Evolutionary conservation across 2,888 invertebrate genomes (phyloP).

Genomic region (Notocelia uddmanniana): DNA sequence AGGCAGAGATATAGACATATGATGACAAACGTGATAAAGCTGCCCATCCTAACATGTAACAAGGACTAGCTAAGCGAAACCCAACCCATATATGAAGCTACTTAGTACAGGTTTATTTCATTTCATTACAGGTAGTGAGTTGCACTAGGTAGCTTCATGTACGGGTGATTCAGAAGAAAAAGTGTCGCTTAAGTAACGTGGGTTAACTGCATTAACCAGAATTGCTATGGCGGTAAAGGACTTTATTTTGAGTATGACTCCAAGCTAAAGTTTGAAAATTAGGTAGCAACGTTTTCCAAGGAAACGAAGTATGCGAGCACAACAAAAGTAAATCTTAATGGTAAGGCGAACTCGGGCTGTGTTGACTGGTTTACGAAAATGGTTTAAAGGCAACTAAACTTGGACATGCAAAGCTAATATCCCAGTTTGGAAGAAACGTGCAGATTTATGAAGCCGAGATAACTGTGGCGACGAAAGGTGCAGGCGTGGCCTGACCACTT

Average conservation of each 20-base stretch:
- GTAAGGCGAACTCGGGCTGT: conserved; percentile 5
- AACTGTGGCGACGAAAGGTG: conserved; percentile 23
- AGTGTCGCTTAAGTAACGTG: background rate
- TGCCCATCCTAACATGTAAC: background rate
- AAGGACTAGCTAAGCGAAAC: no score
- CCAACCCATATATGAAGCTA: no score
- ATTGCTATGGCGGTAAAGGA: conserved; percentile 28
- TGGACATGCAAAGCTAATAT: background rate
- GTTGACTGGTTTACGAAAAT: conserved; percentile 10
- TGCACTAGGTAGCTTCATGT: background rate
- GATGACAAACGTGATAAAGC: background rate
- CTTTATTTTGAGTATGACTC: conserved; percentile 21
- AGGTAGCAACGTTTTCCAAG: conserved; percentile 10
- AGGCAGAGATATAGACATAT: background rate
- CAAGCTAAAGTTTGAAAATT: conserved; percentile 10
- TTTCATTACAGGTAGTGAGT: no score
- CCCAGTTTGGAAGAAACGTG: background rate
- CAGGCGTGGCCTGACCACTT: background rate
- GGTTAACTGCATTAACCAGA: background rate
- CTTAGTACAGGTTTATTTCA: no score
- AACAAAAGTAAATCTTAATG: conserved; percentile 1
- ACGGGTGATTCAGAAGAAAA: background rate
- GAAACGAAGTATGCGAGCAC: background rate
- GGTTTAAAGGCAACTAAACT: background rate
- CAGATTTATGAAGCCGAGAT: background rate